Evolutionary conservation across 2,888 invertebrate species (phyloP).

Genomic region (Polylopha cassiicola): DNA sequence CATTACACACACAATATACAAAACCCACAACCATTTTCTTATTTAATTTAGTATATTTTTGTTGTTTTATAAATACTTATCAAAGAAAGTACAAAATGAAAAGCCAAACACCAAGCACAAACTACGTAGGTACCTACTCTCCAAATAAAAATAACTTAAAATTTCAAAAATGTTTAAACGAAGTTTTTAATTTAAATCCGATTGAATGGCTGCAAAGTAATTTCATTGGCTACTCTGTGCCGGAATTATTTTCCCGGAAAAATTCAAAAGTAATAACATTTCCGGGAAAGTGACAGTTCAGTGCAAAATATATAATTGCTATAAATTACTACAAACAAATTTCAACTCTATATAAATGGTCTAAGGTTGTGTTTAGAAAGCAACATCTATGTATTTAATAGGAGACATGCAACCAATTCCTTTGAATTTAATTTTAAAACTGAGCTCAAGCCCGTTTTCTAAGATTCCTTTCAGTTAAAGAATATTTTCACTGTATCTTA

Average conservation of each 20-base stretch:
- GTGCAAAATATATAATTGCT: too few species aligned
- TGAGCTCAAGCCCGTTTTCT: slow-evolving; percentile 4
- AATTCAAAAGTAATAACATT: too few species aligned
- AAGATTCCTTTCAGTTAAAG: slow-evolving; percentile 1
- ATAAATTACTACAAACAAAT: neutral
- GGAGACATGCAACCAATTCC: neutral
- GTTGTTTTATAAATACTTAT: too few species aligned
- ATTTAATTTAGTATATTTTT: too few species aligned
- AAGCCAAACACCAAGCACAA: too few species aligned
- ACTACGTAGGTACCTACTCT: too few species aligned
- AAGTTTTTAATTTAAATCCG: slow-evolving; percentile 11
- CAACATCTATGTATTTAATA: neutral
- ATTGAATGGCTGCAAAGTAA: slow-evolving; percentile 2
- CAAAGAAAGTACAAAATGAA: too few species aligned
- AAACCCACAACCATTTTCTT: too few species aligned
- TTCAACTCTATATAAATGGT: neutral
- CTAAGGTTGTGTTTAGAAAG: neutral
- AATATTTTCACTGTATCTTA: too few species aligned
- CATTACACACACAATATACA: too few species aligned
- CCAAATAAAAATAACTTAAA: slow-evolving; percentile 5
- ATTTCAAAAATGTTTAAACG: slow-evolving; percentile 3
- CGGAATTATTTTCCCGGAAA: slow-evolving; percentile 5
- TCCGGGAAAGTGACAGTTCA: too few species aligned
- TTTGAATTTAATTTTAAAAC: slow-evolving; percentile 3
- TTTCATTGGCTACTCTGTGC: slow-evolving; percentile 1